These are phyloP conservation scores for Cephus cinctus DNA, from an alignment of 1,140 invertebrate species.

Conservation along the genomic window DNA sequence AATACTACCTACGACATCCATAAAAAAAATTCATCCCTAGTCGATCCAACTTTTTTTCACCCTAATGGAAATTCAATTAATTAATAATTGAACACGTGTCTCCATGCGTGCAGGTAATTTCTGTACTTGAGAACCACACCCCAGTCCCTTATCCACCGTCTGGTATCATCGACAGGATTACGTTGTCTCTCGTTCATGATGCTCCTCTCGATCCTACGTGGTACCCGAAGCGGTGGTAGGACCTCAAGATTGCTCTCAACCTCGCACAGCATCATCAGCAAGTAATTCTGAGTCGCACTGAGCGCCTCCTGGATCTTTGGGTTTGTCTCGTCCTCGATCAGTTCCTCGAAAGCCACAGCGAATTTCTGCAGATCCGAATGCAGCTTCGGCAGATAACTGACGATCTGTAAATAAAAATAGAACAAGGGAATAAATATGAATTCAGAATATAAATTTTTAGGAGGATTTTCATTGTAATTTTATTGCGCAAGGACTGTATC, in stretches of 20 bases:
- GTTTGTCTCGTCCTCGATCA: slow-evolving; percentile 41
- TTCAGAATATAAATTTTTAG: too few relatives aligned
- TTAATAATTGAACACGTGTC: slow-evolving; percentile 42
- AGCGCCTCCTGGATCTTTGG: slow-evolving; percentile 32
- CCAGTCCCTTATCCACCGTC: slow-evolving; percentile 50
- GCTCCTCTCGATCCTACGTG: slow-evolving; percentile 35
- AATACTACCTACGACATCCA: too few relatives aligned
- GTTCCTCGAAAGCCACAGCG: slow-evolving; percentile 50
- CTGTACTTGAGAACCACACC: slow-evolving; percentile 52
- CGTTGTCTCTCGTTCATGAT: slow-evolving; percentile 48
- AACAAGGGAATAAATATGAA: too few relatives aligned
- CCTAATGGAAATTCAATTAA: not conserved
- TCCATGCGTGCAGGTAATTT: slow-evolving; percentile 51
- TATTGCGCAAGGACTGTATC: not conserved
- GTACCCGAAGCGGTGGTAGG: slow-evolving; percentile 33
- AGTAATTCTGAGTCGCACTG: slow-evolving; percentile 32
- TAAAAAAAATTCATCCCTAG: too few relatives aligned
- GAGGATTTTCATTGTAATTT: not conserved
- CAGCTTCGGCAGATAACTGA: slow-evolving; percentile 43
- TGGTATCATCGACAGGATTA: slow-evolving; percentile 44
- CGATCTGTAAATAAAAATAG: slow-evolving; percentile 38
- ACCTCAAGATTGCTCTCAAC: slow-evolving; percentile 44
- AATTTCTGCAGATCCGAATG: slow-evolving; percentile 54
- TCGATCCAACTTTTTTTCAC: too few relatives aligned
- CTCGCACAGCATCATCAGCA: slow-evolving; percentile 49